phyloP scores from a whole-genome alignment of 2,113 vertebrate species.

The Corvus cornix region DNA sequence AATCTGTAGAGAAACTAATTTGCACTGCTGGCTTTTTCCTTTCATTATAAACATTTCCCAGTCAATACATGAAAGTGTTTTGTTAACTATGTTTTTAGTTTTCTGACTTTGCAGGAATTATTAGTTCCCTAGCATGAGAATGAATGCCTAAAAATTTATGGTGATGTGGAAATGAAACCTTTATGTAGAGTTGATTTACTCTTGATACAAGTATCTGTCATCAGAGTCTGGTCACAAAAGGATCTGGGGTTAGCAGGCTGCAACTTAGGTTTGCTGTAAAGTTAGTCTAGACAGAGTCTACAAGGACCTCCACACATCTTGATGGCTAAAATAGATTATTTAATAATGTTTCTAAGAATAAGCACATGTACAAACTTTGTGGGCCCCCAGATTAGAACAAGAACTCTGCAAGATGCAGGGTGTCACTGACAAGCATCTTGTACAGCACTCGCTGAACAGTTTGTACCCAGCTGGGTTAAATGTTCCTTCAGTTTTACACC shows the following conservation, averaged over 20 bases:
- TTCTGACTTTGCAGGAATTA: background rate
- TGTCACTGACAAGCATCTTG: rapidly evolving
- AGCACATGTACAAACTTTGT: background rate
- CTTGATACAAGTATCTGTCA: background rate
- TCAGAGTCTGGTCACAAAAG: background rate
- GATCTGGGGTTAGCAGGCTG: background rate
- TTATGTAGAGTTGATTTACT: background rate
- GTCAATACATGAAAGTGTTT: background rate
- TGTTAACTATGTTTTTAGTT: background rate
- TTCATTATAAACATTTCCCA: background rate
- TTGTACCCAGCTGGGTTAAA: background rate
- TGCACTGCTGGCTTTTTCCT: background rate
- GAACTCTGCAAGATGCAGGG: background rate
- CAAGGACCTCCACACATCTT: background rate
- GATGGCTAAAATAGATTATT: background rate
- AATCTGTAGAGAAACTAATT: background rate
- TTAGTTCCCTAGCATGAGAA: background rate
- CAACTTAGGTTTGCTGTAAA: background rate
- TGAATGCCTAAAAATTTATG: background rate
- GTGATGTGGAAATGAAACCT: background rate
- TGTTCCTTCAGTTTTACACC: background rate
- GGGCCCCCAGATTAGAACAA: background rate
- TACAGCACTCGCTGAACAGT: background rate
- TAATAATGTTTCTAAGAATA: background rate
- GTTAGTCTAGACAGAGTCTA: background rate